Base-by-base conservation (phyloP, 2,888 invertebrate genomes). In the Dexiosoma caninum region DNA sequence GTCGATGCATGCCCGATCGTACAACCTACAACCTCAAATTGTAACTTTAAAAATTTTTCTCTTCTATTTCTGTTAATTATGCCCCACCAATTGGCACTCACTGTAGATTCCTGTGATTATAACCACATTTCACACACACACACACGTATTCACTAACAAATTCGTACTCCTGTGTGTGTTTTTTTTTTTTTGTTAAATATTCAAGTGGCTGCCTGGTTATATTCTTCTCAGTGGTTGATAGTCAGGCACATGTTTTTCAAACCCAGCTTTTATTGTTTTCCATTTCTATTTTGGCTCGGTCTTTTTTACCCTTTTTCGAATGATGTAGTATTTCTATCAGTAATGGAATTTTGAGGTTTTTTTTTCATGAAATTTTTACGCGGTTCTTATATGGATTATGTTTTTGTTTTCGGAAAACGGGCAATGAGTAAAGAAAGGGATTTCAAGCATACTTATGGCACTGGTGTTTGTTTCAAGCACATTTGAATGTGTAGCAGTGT, bases 271-370 rank as follows among this genome's bases (percentile, higher is more conserved):
- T 72, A 77, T 77, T 76, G 67, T 76, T 81, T 60, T 71, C 37
- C 40, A 51, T 51, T 53, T 32, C 46, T 57, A 37, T 59, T n/a
- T 66, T 66, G 44, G 35, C 49, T 35, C 7, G 14, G 27, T 16
- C 23, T 35, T 19, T 27, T 35, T 42, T 19, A 9, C 40, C 8
- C 8, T 30, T 14, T 55, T 32, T 35, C n/a, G 14, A 27, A 6
- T 42, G 16, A 16, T 53, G 4, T 46, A 19, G 44, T 53, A 55
- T 32, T 53, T 78, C 53, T 67, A 67, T 51, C 59, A 66, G 80
- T 71, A 80, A 80, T 76, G 76, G 80, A 80, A 80, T 80, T 75
- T 66, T 59, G 60, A 66, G 80, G 70, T 53, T 71, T 76, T 70
- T 66, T 70, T 70, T 66, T 70, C 70, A 70, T 80, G 59, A 80